These are phyloP conservation scores for Lates japonicus DNA, from an alignment of 2,797 vertebrate species.

Conservation along the genomic window DNA sequence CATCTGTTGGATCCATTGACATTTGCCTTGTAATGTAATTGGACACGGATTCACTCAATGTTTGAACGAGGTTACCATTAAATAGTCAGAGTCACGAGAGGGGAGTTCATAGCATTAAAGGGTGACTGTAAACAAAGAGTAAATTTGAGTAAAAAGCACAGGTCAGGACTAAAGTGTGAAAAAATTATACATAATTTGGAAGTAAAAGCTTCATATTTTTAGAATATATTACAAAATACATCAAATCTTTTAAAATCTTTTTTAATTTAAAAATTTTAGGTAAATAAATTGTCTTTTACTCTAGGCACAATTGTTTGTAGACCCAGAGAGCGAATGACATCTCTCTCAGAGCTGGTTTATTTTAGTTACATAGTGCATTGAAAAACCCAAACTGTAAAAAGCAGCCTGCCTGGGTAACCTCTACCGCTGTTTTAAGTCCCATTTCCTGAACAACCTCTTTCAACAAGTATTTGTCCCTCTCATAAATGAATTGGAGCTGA, in stretches of 20 bases:
- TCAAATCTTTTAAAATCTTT: neutral
- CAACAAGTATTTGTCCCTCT: slow-evolving; percentile 78
- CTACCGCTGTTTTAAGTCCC: slow-evolving; percentile 65
- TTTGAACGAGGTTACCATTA: slow-evolving; percentile 65
- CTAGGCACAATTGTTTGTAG: slow-evolving; percentile 11
- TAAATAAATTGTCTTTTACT: neutral
- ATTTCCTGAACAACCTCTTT: slow-evolving; percentile 77
- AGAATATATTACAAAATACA: neutral
- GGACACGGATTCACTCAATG: slow-evolving; percentile 69
- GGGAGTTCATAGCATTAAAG: slow-evolving; percentile 20
- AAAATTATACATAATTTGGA: neutral
- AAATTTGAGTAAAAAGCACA: neutral
- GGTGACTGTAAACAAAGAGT: slow-evolving; percentile 24
- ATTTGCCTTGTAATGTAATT: slow-evolving; percentile 74
- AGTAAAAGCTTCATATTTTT: neutral
- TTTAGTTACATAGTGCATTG: slow-evolving; percentile 62
- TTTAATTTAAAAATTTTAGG: neutral
- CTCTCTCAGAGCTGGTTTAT: slow-evolving; percentile 62
- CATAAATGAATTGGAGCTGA: slow-evolving; percentile 78
- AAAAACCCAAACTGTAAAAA: slow-evolving; percentile 69
- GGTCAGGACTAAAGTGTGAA: neutral
- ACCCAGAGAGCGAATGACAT: slow-evolving; percentile 30
- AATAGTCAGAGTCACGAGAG: slow-evolving; percentile 54
- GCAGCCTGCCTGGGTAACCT: slow-evolving; percentile 60
- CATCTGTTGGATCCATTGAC: slow-evolving; percentile 79